A percentile compares a stretch with the other conserved stretches of the same genome.
Evolutionary conservation across 2,113 vertebrate genomes (phyloP).

Genomic region (Oryctolagus cuniculus): DNA sequence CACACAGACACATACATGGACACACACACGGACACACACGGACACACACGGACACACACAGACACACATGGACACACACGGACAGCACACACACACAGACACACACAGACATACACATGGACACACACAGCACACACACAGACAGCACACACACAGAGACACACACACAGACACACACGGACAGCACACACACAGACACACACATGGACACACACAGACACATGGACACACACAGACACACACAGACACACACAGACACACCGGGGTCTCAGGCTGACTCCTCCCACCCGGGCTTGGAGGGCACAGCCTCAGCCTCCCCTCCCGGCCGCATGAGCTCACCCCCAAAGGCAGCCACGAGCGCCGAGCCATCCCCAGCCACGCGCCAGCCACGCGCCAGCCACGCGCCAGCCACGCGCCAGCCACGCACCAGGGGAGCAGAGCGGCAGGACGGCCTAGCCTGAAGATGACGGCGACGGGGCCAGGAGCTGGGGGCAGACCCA

Average conservation of each 20-base stretch:
- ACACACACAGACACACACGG: neutral
- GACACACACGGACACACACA: no score
- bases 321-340: neutral
- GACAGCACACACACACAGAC: neutral
- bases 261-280: neutral
- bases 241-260: no score
- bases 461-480: neutral
- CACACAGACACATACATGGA: neutral
- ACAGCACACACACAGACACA: neutral
- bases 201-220: neutral
- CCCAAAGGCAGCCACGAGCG: neutral
- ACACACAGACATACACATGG: neutral
- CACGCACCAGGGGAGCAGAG: neutral
- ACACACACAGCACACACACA: no score
- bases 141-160: neutral
- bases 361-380: neutral
- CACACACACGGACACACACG: neutral
- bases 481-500: neutral
- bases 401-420: accelerated
- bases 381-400: neutral
- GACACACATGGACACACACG: neutral
- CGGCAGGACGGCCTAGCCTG: accelerated
- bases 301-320: no score
- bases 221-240: neutral
- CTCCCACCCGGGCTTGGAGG: neutral